These are phyloP conservation scores for Drosophila pandora DNA, from an alignment of 1,140 invertebrate species.

Conservation along the genomic window DNA sequence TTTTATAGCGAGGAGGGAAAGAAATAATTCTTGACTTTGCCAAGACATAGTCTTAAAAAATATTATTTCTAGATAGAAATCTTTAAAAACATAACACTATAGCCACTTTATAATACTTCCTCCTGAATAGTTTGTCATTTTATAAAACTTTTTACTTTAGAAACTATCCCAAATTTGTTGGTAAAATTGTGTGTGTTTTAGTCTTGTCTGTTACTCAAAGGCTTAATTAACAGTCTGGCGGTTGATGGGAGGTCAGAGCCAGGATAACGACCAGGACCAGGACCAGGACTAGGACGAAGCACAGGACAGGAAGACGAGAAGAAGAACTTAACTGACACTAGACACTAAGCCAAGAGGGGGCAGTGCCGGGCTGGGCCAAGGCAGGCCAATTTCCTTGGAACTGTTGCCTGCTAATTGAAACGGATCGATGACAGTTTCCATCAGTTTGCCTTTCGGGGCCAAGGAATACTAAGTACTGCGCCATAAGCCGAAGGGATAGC, in stretches of 20 bases:
- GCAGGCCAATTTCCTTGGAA: constrained; percentile 2
- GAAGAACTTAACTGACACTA: neutral
- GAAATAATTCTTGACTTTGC: no score
- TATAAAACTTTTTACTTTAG: neutral
- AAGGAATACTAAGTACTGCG: neutral
- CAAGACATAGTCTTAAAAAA: no score
- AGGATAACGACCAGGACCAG: neutral
- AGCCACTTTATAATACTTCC: no score
- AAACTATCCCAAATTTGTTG: neutral
- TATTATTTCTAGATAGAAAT: no score
- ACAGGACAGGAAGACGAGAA: neutral
- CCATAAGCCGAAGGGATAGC: constrained; percentile 7
- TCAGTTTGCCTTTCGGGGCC: neutral
- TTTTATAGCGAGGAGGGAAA: neutral
- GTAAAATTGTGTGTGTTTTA: neutral
- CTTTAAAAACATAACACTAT: no score
- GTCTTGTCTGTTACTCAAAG: constrained; percentile 4
- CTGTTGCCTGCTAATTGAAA: constrained; percentile 41
- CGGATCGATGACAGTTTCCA: constrained; percentile 26
- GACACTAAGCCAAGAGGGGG: constrained; percentile 10
- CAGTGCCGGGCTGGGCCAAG: neutral
- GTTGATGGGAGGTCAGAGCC: constrained; percentile 7
- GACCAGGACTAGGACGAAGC: neutral
- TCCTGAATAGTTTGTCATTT: no score
- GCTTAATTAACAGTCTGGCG: constrained; percentile 40